These are phyloP conservation scores for Sylvilagus floridanus DNA, from an alignment of 2,797 vertebrate genomes.

Conservation along the genomic window DNA sequence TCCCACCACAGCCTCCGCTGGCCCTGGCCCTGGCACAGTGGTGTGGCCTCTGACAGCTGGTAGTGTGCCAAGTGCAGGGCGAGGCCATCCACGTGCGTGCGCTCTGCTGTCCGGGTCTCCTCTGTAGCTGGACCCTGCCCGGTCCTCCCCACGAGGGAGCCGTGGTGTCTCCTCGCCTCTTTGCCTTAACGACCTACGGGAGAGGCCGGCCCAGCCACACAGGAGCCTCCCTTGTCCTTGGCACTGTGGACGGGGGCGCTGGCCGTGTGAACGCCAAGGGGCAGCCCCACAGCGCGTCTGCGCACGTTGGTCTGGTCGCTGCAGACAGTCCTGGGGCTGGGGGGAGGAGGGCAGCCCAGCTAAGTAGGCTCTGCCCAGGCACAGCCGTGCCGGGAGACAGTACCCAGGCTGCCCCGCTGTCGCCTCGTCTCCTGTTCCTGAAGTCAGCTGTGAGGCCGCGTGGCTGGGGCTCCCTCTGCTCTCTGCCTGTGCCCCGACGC, in stretches of 20 bases:
- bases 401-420: not conserved
- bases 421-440: not conserved
- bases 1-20: not conserved
- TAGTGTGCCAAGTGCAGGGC: not conserved
- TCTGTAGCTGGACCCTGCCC: not conserved
- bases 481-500: too few species aligned
- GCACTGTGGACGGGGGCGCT: not conserved
- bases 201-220: not conserved
- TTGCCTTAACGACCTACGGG: conserved; percentile 73
- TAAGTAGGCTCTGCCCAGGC: not conserved
- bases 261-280: not conserved
- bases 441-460: not conserved
- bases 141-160: not conserved
- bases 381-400: not conserved
- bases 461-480: not conserved
- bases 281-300: not conserved
- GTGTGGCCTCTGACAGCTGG: not conserved
- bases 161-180: conserved; percentile 55
- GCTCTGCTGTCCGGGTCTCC: not conserved
- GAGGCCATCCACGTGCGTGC: not conserved
- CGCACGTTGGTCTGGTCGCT: not conserved
- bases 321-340: not conserved
- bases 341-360: not conserved
- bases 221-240: not conserved
- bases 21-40: not conserved